phyloP scores from a whole-genome alignment of 2,797 vertebrate genomes.

The Malurus leucopterus region DNA sequence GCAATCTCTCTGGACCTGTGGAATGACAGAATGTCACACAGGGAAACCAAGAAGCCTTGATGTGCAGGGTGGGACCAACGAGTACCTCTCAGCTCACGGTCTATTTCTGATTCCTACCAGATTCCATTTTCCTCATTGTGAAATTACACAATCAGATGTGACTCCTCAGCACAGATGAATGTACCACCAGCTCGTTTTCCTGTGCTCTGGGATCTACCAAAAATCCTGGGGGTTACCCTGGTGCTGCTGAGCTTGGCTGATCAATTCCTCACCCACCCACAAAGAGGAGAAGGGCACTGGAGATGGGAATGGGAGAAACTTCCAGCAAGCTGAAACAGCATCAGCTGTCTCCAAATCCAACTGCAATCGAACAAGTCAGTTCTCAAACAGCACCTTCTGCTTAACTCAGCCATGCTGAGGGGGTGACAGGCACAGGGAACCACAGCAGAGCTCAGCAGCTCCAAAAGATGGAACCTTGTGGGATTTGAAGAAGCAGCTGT shows the following conservation, averaged over 20 bases:
- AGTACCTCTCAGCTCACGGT: neutral
- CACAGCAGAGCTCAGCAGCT: neutral
- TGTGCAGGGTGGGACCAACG: neutral
- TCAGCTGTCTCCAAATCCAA: neutral
- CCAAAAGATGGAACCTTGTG: neutral
- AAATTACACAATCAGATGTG: neutral
- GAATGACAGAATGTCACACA: neutral
- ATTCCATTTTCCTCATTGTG: neutral
- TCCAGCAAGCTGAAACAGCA: neutral
- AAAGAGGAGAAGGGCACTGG: neutral
- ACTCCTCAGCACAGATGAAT: neutral
- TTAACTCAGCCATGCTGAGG: neutral
- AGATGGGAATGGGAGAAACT: fast-evolving
- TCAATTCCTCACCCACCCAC: neutral
- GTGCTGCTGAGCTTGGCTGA: neutral
- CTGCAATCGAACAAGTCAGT: neutral
- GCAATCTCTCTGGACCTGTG: neutral
- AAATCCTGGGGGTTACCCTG: neutral
- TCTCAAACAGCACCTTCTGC: neutral
- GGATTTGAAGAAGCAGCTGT: neutral
- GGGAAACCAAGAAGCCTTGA: neutral
- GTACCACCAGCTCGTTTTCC: neutral
- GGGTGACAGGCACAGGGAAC: neutral
- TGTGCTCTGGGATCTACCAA: neutral
- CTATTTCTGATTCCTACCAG: neutral